phyloP scores from a whole-genome alignment of 2,888 invertebrate species.

The Euphydryas editha region DNA sequence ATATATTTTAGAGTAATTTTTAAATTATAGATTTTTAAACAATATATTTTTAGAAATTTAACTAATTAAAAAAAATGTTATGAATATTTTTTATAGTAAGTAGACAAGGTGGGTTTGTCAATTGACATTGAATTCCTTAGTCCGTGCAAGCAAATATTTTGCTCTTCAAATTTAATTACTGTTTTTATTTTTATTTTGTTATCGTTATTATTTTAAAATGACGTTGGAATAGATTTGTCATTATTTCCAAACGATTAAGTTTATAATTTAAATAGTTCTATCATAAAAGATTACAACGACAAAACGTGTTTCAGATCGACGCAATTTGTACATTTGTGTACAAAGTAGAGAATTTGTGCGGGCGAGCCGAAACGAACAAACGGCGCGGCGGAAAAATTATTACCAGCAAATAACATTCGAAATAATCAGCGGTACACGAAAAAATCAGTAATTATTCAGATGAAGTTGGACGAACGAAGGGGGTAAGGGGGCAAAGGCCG shows the following conservation, averaged over 20 bases:
- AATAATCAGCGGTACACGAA: constrained; percentile 84
- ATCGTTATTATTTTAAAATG: not conserved
- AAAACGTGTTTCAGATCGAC: constrained; percentile 31
- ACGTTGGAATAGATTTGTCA: too few species aligned
- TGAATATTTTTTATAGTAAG: not conserved
- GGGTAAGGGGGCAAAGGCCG: constrained; percentile 81
- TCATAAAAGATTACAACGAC: constrained; percentile 14
- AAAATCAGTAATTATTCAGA: constrained; percentile 84
- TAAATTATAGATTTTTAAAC: too few species aligned
- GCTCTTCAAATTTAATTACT: not conserved
- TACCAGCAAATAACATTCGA: constrained; percentile 83
- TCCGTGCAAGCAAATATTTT: not conserved
- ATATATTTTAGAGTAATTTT: too few species aligned
- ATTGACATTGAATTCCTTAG: not conserved
- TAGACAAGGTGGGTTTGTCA: constrained; percentile 12
- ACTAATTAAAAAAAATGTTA: not conserved
- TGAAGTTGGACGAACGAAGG: constrained; percentile 83
- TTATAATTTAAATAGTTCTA: not conserved
- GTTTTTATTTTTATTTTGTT: not conserved
- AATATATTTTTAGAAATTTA: constrained; percentile 15
- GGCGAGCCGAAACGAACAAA: constrained; percentile 58
- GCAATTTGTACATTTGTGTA: constrained; percentile 31
- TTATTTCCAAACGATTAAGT: not conserved
- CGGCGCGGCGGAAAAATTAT: constrained; percentile 79
- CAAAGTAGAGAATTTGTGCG: constrained; percentile 27